Percentiles rank a stretch among this genome's conserved stretches.
phyloP scores from a whole-genome alignment of 2,888 invertebrate species.

The Polymixis lichenea region DNA sequence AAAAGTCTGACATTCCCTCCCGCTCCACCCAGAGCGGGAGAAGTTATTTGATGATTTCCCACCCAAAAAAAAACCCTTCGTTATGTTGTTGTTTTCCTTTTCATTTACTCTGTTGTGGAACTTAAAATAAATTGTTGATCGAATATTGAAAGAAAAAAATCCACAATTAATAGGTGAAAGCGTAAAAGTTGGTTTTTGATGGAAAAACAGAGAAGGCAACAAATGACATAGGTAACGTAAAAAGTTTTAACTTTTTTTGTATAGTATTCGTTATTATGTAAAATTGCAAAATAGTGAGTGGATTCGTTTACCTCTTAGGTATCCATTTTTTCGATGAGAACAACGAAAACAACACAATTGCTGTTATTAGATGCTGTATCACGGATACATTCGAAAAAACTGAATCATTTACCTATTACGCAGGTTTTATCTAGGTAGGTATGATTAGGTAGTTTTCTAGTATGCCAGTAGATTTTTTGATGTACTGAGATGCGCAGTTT shows the following conservation, averaged over 20 bases:
- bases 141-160: no score
- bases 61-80: no score
- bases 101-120: not conserved
- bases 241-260: not conserved
- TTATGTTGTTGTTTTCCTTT: not conserved
- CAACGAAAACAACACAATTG: constrained; percentile 44
- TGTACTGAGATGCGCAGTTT: not conserved
- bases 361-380: constrained; percentile 41
- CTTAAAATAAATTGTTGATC: no score
- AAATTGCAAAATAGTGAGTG: not conserved
- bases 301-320: not conserved
- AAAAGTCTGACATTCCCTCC: no score
- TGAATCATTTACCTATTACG: constrained; percentile 4
- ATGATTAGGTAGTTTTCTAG: not conserved
- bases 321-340: not conserved
- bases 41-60: no score
- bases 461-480: not conserved
- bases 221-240: not conserved
- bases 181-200: not conserved
- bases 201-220: not conserved
- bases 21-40: no score
- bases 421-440: not conserved
- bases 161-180: not conserved
- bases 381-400: constrained; percentile 8
- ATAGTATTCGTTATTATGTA: not conserved